A percentile compares a stretch with the other conserved stretches of the same genome.
Evolutionary conservation across 23 tunicate genomes (phyloP).

Genomic region (Phallusia fumigata): DNA sequence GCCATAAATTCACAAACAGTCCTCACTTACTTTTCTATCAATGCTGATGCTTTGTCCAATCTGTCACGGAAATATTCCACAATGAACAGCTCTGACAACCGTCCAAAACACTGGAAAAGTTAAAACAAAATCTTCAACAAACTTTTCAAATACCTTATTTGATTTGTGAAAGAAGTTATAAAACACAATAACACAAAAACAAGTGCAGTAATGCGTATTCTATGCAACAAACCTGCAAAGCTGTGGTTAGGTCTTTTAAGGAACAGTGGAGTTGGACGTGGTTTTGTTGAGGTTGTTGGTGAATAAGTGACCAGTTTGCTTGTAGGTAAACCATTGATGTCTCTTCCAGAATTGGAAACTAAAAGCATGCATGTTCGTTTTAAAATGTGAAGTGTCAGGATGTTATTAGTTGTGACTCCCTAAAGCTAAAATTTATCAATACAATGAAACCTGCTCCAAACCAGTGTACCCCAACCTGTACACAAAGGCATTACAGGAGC

Average conservation of each 20-base stretch:
- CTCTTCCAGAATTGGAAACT: constrained; percentile 75
- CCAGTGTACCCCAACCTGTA: no score
- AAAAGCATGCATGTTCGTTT: neutral
- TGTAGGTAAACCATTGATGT: constrained; percentile 52
- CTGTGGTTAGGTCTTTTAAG: constrained; percentile 57
- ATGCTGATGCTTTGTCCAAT: constrained; percentile 33
- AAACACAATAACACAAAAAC: no score
- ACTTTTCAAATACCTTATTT: no score
- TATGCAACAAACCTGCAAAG: constrained; percentile 58
- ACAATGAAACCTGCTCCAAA: no score
- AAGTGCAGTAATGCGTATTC: no score
- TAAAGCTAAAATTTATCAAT: no score
- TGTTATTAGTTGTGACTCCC: no score
- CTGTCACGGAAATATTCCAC: constrained; percentile 50
- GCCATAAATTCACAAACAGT: no score
- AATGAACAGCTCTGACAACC: constrained; percentile 68
- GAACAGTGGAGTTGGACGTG: constrained; percentile 36
- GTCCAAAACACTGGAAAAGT: constrained; percentile 54
- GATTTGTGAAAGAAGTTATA: no score
- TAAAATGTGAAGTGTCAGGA: neutral
- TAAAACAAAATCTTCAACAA: neutral
- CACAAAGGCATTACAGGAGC: no score
- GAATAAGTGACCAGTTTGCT: constrained; percentile 46
- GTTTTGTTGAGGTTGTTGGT: neutral
- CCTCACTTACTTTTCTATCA: constrained; percentile 54